phyloP scores from a whole-genome alignment of 2,797 vertebrate genomes.

The Synanceia verrucosa region DNA sequence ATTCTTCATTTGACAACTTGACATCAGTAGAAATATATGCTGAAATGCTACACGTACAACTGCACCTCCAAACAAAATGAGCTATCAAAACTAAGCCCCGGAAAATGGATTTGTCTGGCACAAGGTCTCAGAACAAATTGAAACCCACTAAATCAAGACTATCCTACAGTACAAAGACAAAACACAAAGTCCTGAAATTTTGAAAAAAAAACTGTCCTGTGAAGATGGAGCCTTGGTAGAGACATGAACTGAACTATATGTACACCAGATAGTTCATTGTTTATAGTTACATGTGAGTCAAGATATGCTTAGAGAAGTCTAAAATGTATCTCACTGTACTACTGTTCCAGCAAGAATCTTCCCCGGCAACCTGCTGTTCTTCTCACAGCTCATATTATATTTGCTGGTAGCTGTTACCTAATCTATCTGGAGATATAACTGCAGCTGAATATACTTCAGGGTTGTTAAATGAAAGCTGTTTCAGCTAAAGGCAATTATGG shows the following conservation, averaged over 20 bases:
- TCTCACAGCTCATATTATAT: slow-evolving; percentile 15
- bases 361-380: slow-evolving; percentile 32
- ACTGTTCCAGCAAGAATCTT: slow-evolving; percentile 3
- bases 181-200: neutral
- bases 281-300: neutral
- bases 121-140: neutral
- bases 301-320: neutral
- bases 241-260: neutral
- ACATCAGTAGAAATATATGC: neutral
- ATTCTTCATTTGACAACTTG: neutral
- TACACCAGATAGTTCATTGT: neutral
- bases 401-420: slow-evolving; percentile 13
- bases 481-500: neutral
- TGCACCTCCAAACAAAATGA: neutral
- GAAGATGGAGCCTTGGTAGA: neutral
- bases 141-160: neutral
- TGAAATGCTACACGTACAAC: neutral
- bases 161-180: neutral
- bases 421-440: slow-evolving; percentile 6
- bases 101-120: neutral
- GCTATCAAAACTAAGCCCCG: neutral
- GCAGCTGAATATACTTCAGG: neutral
- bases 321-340: neutral
- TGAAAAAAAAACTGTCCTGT: neutral
- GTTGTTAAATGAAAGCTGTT: slow-evolving; percentile 3